Conservation (phyloP, 2,888 invertebrate species). For the Campoplex capitator region DNA sequence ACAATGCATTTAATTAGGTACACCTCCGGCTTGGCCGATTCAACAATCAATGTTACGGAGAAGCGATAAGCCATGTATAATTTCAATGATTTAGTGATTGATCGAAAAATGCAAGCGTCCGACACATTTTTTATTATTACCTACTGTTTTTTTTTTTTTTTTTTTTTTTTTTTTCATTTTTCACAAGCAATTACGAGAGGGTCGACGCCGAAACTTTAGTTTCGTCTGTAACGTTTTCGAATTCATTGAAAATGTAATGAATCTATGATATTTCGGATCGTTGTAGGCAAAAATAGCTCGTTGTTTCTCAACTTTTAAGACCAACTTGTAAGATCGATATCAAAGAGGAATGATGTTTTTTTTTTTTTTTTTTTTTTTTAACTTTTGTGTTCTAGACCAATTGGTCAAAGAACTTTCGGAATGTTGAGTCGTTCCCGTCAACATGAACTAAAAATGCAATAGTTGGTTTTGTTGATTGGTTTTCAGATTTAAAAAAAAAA, state of each 20-base stretch:
- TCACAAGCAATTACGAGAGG: background rate
- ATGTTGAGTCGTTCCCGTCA: slow-evolving; percentile 6
- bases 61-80: slow-evolving; percentile 72
- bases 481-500: background rate
- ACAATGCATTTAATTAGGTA: slow-evolving; percentile 63
- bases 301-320: slow-evolving; percentile 67
- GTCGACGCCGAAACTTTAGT: slow-evolving; percentile 6
- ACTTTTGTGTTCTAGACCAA: slow-evolving; percentile 25
- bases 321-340: slow-evolving; percentile 57
- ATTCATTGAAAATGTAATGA: background rate
- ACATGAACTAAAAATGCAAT: slow-evolving; percentile 12
- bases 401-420: slow-evolving; percentile 11
- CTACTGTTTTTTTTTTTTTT: background rate
- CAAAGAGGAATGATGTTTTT: slow-evolving; percentile 76
- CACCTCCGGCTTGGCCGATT: slow-evolving; percentile 69
- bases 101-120: slow-evolving; percentile 31
- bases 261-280: slow-evolving; percentile 46
- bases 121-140: background rate
- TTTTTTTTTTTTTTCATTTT: background rate
- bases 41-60: slow-evolving; percentile 66
- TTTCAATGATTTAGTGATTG: slow-evolving; percentile 18
- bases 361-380: background rate
- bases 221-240: background rate
- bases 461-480: background rate
- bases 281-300: slow-evolving; percentile 71